Conservation (phyloP, 2,797 vertebrate genomes). For the Sebastes elongatus region DNA sequence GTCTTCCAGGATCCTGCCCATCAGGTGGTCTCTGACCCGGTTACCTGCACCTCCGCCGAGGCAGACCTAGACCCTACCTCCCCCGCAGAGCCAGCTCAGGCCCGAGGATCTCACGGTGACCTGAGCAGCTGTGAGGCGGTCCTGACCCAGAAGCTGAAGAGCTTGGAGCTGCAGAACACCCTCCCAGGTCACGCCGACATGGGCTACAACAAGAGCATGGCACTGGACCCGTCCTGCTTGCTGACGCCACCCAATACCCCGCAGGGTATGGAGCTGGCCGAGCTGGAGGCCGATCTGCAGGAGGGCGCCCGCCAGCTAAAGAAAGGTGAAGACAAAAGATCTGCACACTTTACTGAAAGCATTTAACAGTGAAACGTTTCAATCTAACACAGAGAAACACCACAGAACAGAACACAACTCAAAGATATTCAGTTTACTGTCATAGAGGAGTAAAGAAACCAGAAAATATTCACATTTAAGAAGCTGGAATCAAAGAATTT, state of each 20-base stretch:
- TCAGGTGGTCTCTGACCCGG: conserved; percentile 14
- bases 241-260: conserved; percentile 87
- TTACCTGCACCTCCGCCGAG: background rate
- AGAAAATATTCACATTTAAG: no score
- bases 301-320: conserved; percentile 58
- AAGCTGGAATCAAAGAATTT: no score
- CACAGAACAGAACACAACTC: background rate
- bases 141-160: conserved; percentile 83
- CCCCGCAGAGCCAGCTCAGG: conserved; percentile 23
- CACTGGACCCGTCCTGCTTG: conserved; percentile 86
- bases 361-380: background rate
- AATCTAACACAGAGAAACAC: background rate
- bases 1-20: conserved; percentile 22
- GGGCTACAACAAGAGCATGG: conserved; percentile 79
- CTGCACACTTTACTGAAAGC: background rate
- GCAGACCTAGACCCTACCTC: background rate
- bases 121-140: conserved; percentile 81
- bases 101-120: conserved; percentile 51
- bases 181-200: conserved; percentile 69
- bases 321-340: conserved; percentile 64
- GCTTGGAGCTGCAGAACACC: conserved; percentile 79
- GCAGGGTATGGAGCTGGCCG: conserved; percentile 78
- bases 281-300: conserved; percentile 73
- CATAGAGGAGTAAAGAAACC: no score
- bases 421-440: no score